These are phyloP conservation scores for Willowsia nigromaculata DNA, from an alignment of 2,888 invertebrate genomes.

Conservation along the genomic window DNA sequence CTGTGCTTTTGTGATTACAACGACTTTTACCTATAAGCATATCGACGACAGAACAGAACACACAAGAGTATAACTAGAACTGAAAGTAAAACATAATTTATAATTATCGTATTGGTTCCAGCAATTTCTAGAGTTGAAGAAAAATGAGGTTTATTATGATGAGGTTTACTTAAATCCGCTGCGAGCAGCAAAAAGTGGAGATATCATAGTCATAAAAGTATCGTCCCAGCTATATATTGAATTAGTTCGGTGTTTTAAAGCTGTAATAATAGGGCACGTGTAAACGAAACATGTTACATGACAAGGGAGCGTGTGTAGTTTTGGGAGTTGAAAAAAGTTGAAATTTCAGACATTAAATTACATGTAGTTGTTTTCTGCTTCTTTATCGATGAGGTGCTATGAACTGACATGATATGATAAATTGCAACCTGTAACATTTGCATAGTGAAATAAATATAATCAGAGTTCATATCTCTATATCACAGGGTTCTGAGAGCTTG, in stretches of 20 bases:
- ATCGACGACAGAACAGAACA: neutral
- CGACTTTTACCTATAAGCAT: neutral
- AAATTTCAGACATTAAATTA: neutral
- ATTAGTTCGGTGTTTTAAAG: neutral
- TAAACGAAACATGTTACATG: neutral
- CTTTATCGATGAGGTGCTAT: neutral
- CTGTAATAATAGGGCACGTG: neutral
- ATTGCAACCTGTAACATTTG: conserved; percentile 1
- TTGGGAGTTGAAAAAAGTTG: neutral
- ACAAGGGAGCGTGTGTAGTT: neutral
- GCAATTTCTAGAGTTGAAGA: neutral
- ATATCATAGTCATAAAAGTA: neutral
- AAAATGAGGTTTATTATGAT: conserved; percentile 31
- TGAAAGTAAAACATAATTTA: neutral
- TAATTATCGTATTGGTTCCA: conserved; percentile 12
- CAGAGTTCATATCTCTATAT: no score
- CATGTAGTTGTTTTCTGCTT: neutral
- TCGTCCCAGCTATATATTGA: neutral
- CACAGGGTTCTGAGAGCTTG: neutral
- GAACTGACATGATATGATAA: neutral
- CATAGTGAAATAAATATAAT: neutral
- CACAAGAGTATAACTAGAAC: neutral
- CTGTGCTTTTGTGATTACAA: neutral
- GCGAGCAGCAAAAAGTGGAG: no score
- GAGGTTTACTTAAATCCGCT: no score